Conservation (phyloP, 2,797 vertebrate species). For the Triplophysa bombifrons region DNA sequence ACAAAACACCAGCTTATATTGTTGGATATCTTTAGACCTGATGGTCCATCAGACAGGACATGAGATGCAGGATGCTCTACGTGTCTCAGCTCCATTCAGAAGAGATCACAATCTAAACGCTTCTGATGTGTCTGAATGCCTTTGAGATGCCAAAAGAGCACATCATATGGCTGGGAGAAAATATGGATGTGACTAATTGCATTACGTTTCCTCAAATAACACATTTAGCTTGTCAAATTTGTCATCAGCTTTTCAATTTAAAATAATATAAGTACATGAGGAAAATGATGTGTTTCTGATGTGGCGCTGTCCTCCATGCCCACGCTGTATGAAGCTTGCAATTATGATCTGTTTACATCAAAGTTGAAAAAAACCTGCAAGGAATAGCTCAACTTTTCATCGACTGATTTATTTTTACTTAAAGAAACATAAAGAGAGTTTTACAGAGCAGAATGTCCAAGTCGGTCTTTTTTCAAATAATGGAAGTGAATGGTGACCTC, state of each 20-base stretch:
- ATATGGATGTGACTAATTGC: slow-evolving; percentile 14
- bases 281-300: slow-evolving; percentile 20
- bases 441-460: too few species aligned
- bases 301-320: background rate
- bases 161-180: background rate
- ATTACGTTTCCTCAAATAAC: slow-evolving; percentile 1
- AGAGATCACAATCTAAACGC: background rate
- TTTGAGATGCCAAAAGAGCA: slow-evolving; percentile 15
- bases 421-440: too few species aligned
- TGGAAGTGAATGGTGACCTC: background rate
- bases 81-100: slow-evolving; percentile 6
- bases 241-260: background rate
- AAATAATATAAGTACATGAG: background rate
- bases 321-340: background rate
- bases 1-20: background rate
- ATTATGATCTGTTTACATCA: background rate
- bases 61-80: background rate
- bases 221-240: slow-evolving; percentile 8
- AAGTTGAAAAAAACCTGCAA: background rate
- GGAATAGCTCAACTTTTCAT: background rate
- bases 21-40: slow-evolving; percentile 6
- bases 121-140: slow-evolving; percentile 3
- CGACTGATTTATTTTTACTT: background rate
- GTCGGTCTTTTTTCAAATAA: background rate
- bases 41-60: background rate